Evolutionary conservation across 1,140 invertebrate genomes (phyloP).

Genomic region (Helicoverpa zea): DNA sequence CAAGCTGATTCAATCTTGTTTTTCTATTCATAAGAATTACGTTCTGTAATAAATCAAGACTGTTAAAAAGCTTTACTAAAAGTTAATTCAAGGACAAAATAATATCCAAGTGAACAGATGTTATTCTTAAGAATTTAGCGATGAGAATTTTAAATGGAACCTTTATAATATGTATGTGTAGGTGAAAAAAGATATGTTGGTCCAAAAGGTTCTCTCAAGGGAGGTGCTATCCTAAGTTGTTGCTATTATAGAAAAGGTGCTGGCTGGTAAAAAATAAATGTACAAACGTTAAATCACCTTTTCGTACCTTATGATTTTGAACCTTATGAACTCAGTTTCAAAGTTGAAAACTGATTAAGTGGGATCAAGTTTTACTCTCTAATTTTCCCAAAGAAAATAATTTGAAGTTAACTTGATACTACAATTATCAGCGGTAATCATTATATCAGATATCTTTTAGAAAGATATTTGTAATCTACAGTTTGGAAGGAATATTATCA

Average conservation of each 20-base stretch:
- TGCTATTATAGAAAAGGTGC: neutral
- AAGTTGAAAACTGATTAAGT: neutral
- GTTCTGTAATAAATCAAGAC: neutral
- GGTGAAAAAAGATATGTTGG: neutral
- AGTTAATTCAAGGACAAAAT: slow-evolving; percentile 1
- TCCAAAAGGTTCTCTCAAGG: slow-evolving; percentile 8
- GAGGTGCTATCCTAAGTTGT: neutral
- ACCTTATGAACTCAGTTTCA: too few species aligned
- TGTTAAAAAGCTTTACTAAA: neutral
- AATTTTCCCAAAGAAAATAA: neutral
- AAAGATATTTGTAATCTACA: neutral
- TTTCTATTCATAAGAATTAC: too few species aligned
- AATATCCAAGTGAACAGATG: neutral
- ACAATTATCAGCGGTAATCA: neutral
- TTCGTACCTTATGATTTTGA: too few species aligned
- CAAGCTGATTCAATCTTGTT: too few species aligned
- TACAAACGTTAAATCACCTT: too few species aligned
- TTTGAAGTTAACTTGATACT: neutral
- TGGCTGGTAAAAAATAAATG: neutral
- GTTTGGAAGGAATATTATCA: neutral
- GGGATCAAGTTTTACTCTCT: neutral
- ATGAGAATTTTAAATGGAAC: neutral
- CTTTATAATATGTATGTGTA: neutral
- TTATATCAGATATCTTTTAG: neutral
- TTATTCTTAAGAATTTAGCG: neutral